Evolutionary conservation across 2,888 invertebrate species (phyloP).

Genomic region (Dynastes maya): DNA sequence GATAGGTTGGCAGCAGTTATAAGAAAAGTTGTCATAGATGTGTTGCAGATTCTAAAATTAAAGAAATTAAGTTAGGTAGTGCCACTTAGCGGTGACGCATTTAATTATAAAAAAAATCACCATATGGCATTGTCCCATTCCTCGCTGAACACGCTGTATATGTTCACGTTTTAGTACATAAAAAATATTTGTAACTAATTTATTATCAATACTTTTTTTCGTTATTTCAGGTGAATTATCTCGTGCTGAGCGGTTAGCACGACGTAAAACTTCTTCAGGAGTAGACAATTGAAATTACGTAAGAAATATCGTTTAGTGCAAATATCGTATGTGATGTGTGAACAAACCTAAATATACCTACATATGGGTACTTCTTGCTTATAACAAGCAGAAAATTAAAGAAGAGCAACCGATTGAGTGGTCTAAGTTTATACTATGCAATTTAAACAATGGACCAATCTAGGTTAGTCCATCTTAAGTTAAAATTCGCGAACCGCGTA

Average conservation of each 20-base stretch:
- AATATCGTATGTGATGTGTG: conserved; percentile 55
- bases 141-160: no score
- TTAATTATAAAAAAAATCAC: no score
- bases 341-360: conserved; percentile 45
- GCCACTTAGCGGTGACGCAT: no score
- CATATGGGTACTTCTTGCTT: conserved; percentile 26
- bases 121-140: no score
- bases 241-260: conserved; percentile 63
- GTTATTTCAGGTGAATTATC: conserved; percentile 54
- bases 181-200: not conserved
- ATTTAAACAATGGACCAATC: conserved; percentile 49
- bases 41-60: no score
- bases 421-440: conserved; percentile 45
- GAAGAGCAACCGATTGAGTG: conserved; percentile 25
- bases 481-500: conserved; percentile 37
- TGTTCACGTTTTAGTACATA: no score
- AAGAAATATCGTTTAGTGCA: conserved; percentile 53
- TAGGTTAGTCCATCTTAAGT: conserved; percentile 49
- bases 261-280: conserved; percentile 60
- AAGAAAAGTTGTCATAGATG: no score
- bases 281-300: conserved; percentile 60
- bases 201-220: conserved; percentile 31
- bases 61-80: no score
- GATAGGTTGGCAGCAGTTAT: no score
- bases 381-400: conserved; percentile 35